These are phyloP conservation scores for Esperia sulphurella DNA, from an alignment of 2,888 invertebrate species.

Conservation along the genomic window DNA sequence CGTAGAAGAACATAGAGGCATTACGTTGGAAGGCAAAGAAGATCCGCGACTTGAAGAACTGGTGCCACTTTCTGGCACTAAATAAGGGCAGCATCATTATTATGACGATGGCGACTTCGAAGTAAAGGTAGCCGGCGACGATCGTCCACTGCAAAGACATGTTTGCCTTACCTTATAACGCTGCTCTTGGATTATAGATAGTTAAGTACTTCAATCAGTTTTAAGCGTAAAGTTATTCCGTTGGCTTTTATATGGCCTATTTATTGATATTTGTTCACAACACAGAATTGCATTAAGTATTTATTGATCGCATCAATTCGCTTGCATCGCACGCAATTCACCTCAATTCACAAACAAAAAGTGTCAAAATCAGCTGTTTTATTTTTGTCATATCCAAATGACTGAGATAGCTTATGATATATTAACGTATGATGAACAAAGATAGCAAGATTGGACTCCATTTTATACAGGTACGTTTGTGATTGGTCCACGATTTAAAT, in stretches of 20 bases:
- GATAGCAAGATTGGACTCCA: background rate
- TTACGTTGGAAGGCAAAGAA: slow-evolving; percentile 81
- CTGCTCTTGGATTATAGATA: too few species aligned
- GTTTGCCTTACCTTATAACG: background rate
- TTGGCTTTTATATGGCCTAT: too few species aligned
- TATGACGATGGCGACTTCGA: slow-evolving; percentile 82
- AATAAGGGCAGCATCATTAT: slow-evolving; percentile 84
- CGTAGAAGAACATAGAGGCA: slow-evolving; percentile 84
- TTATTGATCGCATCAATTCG: background rate
- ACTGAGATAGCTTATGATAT: background rate
- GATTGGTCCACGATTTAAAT: slow-evolving; percentile 7
- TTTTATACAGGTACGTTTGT: background rate
- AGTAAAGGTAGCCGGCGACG: slow-evolving; percentile 85
- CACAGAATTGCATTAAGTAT: background rate
- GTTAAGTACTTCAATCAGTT: too few species aligned
- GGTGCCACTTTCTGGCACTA: slow-evolving; percentile 87
- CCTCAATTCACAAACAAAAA: too few species aligned
- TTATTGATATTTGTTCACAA: background rate
- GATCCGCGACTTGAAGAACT: slow-evolving; percentile 85
- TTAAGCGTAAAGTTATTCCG: background rate
- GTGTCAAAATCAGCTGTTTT: slow-evolving; percentile 8
- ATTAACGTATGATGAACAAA: background rate
- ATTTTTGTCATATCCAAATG: background rate
- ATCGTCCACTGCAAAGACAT: slow-evolving; percentile 91
- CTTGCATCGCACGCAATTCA: background rate